Evolutionary conservation across 2,888 invertebrate species (phyloP).

Genomic region (Polyploca ridens): DNA sequence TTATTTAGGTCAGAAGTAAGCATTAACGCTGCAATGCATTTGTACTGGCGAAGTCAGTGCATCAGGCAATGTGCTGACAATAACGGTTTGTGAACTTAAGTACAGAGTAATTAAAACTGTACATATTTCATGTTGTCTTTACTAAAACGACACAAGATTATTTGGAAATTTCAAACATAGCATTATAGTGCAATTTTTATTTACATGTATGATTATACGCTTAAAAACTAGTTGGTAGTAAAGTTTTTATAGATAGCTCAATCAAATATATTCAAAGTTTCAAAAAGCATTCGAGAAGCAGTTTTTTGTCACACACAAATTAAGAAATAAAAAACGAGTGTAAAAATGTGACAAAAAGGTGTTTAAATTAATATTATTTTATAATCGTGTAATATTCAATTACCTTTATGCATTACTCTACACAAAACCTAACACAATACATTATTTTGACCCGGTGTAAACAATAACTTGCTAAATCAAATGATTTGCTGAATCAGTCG

Average conservation of each 20-base stretch:
- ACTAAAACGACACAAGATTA: neutral
- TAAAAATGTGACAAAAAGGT: no score
- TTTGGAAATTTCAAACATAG: neutral
- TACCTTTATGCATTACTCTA: conserved; percentile 44
- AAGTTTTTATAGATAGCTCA: no score
- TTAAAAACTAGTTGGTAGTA: no score
- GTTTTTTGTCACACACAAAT: no score
- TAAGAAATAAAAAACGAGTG: no score
- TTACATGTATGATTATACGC: no score
- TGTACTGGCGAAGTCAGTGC: neutral
- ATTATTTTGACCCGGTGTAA: conserved; percentile 39
- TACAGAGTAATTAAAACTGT: neutral
- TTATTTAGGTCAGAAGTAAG: neutral
- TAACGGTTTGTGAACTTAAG: neutral
- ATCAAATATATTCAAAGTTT: no score
- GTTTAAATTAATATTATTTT: no score
- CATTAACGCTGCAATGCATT: neutral
- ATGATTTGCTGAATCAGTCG: conserved; percentile 38
- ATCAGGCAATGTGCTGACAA: conserved; percentile 1
- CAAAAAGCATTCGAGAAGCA: no score
- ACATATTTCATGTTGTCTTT: neutral
- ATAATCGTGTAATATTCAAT: no score
- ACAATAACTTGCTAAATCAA: conserved; percentile 50
- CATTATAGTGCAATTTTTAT: no score
- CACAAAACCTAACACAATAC: conserved; percentile 35